A percentile compares a stretch with the other conserved stretches of the same genome.
Conservation (phyloP, 2,113 vertebrate species). For the Melanocharis versteri region DNA sequence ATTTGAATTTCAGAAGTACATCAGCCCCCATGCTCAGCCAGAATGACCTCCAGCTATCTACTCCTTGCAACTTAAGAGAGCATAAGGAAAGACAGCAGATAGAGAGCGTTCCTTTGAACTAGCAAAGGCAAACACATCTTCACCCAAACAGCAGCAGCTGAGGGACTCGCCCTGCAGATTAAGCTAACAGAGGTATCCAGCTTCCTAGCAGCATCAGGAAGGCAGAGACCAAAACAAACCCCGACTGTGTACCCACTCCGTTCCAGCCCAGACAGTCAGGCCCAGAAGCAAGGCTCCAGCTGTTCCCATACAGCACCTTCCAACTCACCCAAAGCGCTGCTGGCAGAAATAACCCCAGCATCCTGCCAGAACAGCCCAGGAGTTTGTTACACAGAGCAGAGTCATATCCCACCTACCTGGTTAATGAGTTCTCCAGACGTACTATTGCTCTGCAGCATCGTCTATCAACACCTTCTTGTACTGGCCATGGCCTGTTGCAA, state of each 20-base stretch:
- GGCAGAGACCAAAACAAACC: background rate
- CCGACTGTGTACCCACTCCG: background rate
- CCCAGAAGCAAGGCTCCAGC: background rate
- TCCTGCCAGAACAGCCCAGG: background rate
- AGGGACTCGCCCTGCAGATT: background rate
- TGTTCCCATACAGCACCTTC: background rate
- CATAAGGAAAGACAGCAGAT: background rate
- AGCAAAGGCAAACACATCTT: background rate
- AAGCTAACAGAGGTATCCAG: background rate
- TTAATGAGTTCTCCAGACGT: background rate
- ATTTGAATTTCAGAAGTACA: background rate
- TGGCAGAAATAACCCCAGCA: background rate
- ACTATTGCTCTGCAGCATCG: constrained; percentile 52
- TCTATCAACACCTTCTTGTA: constrained; percentile 85
- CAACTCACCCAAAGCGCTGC: background rate
- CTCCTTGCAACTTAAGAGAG: background rate
- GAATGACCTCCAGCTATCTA: background rate
- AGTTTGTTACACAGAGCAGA: background rate
- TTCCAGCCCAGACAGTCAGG: background rate
- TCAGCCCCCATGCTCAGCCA: background rate
- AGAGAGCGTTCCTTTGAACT: background rate
- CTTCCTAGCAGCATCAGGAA: background rate
- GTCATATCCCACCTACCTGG: constrained; percentile 44
- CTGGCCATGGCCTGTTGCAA: constrained; percentile 87
- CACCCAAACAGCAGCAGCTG: background rate